Evolutionary conservation across 2,113 vertebrate species (phyloP).

Genomic region (Epinephelus fuscoguttatus): DNA sequence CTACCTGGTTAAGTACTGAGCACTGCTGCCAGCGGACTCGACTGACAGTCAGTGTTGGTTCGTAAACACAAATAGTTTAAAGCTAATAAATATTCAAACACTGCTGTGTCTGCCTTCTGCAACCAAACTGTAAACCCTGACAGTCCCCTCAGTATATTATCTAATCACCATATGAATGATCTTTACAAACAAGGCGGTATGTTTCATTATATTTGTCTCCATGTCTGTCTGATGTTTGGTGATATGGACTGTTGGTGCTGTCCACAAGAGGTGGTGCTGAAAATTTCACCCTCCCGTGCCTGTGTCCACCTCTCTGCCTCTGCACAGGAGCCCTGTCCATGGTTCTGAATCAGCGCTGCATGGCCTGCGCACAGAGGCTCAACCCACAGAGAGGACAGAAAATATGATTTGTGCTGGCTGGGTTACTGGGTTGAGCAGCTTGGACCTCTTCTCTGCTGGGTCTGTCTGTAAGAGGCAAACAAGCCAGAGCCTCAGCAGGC

Average conservation of each 20-base stretch:
- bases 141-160: slow-evolving; percentile 15
- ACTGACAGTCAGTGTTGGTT: slow-evolving; percentile 5
- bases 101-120: slow-evolving; percentile 20
- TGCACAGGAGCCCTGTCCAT: slow-evolving; percentile 50
- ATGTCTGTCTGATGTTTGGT: not conserved
- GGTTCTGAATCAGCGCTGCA: slow-evolving; percentile 64
- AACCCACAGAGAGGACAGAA: slow-evolving; percentile 7
- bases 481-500: slow-evolving; percentile 47
- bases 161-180: slow-evolving; percentile 39
- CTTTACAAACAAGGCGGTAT: not conserved
- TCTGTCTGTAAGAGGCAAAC: slow-evolving; percentile 51
- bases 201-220: not conserved
- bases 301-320: not conserved
- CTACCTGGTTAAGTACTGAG: slow-evolving; percentile 44
- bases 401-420: slow-evolving; percentile 34
- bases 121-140: slow-evolving; percentile 28
- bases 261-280: slow-evolving; percentile 65
- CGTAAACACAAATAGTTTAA: slow-evolving; percentile 39
- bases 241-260: slow-evolving; percentile 15
- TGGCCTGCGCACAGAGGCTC: not conserved
- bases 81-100: slow-evolving; percentile 38
- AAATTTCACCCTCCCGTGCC: slow-evolving; percentile 34
- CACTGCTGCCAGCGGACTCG: not conserved
- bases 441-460: slow-evolving; percentile 39
- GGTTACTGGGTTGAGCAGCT: slow-evolving; percentile 37